A percentile compares a stretch with the other conserved stretches of the same genome.
Conservation (phyloP, 2,888 invertebrate genomes). For the Calameuta pallipes region DNA sequence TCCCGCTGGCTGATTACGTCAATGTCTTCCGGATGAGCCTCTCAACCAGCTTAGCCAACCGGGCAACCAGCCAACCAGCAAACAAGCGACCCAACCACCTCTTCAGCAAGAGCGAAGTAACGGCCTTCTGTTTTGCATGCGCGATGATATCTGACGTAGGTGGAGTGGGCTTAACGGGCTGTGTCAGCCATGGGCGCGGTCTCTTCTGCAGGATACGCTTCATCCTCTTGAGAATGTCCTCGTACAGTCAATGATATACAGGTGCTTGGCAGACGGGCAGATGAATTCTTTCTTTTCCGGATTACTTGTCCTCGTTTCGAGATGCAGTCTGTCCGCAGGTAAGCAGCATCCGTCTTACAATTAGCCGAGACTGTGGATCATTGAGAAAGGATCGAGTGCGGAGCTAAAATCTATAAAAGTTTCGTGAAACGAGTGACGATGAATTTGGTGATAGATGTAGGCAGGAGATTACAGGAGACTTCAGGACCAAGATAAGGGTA, state of each 20-base stretch:
- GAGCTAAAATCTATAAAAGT: neutral
- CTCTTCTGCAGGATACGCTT: conserved; percentile 31
- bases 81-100: neutral
- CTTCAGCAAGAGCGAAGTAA: neutral
- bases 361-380: neutral
- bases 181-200: conserved; percentile 54
- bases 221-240: neutral
- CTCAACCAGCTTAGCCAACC: neutral
- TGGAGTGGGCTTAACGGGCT: conserved; percentile 56
- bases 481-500: conserved; percentile 10
- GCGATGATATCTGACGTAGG: conserved; percentile 59
- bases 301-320: neutral
- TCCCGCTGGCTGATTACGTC: neutral
- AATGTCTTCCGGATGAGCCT: neutral
- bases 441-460: neutral
- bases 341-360: neutral
- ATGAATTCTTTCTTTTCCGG: conserved; percentile 20
- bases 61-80: no score
- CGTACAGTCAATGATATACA: neutral
- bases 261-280: neutral
- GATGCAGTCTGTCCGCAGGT: conserved; percentile 1
- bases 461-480: neutral
- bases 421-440: neutral
- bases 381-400: neutral
- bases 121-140: conserved; percentile 59